Evolutionary conservation across 2,888 invertebrate genomes (phyloP).

Genomic region (Cataglyphis cursor): DNA sequence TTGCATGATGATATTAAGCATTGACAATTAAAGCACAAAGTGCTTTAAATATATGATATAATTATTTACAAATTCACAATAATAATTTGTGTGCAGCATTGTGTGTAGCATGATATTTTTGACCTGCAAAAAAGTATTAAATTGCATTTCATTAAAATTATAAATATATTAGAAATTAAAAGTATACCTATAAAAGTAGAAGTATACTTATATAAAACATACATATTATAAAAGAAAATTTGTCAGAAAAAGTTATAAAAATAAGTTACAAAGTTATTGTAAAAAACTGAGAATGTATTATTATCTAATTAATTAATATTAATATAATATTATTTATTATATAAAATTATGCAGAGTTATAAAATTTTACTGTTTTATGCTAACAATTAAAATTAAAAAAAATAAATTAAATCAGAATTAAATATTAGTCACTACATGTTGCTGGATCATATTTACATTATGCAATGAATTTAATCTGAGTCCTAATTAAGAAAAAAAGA

Average conservation of each 20-base stretch:
- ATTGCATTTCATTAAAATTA: constrained; percentile 49
- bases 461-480: not conserved
- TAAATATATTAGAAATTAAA: too few relatives aligned
- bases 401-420: constrained; percentile 17
- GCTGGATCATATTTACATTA: not conserved
- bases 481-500: not conserved
- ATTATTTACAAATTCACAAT: constrained; percentile 74
- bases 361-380: constrained; percentile 19
- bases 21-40: constrained; percentile 27
- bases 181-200: too few relatives aligned
- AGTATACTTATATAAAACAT: constrained; percentile 2
- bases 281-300: constrained; percentile 6
- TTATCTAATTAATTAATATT: constrained; percentile 8
- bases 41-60: constrained; percentile 63
- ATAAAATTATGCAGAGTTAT: constrained; percentile 31
- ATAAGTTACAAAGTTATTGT: constrained; percentile 29
- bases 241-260: constrained; percentile 20
- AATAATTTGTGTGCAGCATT: constrained; percentile 63
- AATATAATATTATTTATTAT: not conserved
- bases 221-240: constrained; percentile 12
- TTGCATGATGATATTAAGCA: not conserved
- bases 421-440: constrained; percentile 10
- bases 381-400: not conserved
- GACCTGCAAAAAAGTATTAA: constrained; percentile 56
- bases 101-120: constrained; percentile 66